Evolutionary conservation across 2,888 invertebrate genomes (phyloP).

Genomic region (Megalurothrips usitatus): DNA sequence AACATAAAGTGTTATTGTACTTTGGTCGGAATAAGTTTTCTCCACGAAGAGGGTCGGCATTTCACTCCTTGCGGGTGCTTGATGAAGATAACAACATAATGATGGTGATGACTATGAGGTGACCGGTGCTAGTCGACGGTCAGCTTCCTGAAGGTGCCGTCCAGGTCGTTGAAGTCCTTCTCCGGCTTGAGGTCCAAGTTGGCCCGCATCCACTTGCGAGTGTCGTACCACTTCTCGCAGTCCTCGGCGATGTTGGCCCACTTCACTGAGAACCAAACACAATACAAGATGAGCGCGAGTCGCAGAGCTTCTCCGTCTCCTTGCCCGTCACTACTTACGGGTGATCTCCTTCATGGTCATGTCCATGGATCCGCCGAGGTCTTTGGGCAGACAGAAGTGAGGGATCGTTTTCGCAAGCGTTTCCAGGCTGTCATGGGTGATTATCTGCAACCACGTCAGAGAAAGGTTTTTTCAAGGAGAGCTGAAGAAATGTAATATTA

Average conservation of each 20-base stretch:
- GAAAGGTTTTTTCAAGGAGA: neutral
- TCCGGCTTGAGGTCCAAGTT: neutral
- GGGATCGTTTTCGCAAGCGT: neutral
- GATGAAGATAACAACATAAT: neutral
- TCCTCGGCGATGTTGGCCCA: neutral
- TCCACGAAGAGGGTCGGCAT: too few species aligned
- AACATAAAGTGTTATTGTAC: neutral
- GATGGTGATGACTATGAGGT: neutral
- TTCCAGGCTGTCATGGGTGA: slow-evolving; percentile 4
- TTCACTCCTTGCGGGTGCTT: too few species aligned
- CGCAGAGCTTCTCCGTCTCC: too few species aligned
- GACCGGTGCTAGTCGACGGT: neutral
- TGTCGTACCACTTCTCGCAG: neutral
- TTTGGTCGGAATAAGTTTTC: neutral
- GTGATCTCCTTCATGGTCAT: neutral
- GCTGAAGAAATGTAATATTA: too few species aligned
- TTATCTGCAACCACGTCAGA: neutral
- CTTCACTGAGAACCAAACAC: neutral
- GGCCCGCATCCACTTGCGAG: slow-evolving; percentile 1
- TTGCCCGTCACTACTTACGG: neutral
- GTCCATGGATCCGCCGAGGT: neutral
- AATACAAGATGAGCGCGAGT: neutral
- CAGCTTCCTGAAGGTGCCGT: neutral
- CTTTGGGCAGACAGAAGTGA: slow-evolving; percentile 4
- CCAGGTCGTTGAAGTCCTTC: neutral